Conservation (phyloP, 2,797 vertebrate genomes). For the Hydrophis major region DNA sequence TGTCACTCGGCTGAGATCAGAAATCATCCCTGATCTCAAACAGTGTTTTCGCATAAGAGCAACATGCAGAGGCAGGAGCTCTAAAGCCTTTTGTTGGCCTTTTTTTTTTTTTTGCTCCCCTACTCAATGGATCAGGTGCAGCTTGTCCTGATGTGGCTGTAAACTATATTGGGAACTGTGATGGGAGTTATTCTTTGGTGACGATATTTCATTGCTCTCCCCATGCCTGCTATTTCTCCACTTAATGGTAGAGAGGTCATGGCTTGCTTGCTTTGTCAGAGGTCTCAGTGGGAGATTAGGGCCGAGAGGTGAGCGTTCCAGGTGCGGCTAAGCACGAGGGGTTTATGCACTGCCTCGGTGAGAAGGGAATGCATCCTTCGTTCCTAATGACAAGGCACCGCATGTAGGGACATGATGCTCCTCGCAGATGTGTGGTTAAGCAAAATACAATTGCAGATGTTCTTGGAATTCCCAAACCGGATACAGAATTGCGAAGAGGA, state of each 20-base stretch:
- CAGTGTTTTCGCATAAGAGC: not conserved
- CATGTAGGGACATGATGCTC: constrained; percentile 72
- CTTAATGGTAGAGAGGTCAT: constrained; percentile 1
- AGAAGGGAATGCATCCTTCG: constrained; percentile 29
- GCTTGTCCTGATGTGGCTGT: not conserved
- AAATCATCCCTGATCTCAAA: fast-evolving
- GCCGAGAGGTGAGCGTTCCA: not conserved
- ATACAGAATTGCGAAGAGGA: constrained; percentile 74
- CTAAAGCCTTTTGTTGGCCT: not conserved
- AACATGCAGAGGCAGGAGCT: not conserved
- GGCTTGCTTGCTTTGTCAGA: constrained; percentile 1
- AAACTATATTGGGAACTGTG: not conserved
- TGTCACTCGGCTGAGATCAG: not conserved
- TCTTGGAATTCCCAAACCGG: constrained; percentile 81
- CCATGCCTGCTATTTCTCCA: not conserved
- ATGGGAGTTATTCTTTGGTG: fast-evolving
- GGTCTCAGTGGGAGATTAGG: not conserved
- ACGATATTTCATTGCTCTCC: not conserved
- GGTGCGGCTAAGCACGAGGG: constrained; percentile 27
- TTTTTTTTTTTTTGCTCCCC: not conserved
- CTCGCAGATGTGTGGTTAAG: constrained; percentile 56
- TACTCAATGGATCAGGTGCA: not conserved
- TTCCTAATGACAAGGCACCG: constrained; percentile 53
- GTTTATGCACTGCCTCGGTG: not conserved
- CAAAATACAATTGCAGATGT: constrained; percentile 70